phyloP scores from a whole-genome alignment of 2,797 vertebrate genomes.

The Coilia nasus region DNA sequence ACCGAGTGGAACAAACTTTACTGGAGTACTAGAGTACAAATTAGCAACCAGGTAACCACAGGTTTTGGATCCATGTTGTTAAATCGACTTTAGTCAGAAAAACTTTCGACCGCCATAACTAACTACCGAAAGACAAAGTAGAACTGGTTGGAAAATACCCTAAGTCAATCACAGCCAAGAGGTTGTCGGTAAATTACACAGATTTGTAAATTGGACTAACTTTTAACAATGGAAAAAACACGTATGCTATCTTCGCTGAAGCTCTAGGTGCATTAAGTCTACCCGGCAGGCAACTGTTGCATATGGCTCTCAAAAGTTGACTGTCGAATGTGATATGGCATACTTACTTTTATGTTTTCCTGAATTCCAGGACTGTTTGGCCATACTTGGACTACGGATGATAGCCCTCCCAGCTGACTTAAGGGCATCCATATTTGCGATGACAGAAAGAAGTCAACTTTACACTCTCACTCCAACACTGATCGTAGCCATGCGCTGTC shows the following conservation, averaged over 20 bases:
- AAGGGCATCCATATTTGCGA: constrained; percentile 77
- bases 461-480: neutral
- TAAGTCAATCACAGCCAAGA: neutral
- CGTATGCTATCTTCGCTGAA: no score
- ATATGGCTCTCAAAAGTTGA: neutral
- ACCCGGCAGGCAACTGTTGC: neutral
- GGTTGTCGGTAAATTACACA: neutral
- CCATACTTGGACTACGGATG: constrained; percentile 80
- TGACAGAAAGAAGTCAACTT: neutral
- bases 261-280: neutral
- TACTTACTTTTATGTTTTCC: constrained; percentile 82
- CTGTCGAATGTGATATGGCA: neutral
- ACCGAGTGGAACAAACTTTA: neutral
- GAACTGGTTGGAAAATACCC: neutral
- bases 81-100: neutral
- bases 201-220: neutral
- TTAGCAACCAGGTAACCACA: neutral
- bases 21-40: neutral
- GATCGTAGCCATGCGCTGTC: neutral
- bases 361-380: constrained; percentile 77
- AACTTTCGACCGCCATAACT: neutral
- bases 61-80: neutral
- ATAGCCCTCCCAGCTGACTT: constrained; percentile 81
- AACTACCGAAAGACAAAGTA: neutral
- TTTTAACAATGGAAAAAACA: neutral